These are phyloP conservation scores for Pardalotus punctatus DNA, from an alignment of 2,113 vertebrate genomes.

Conservation along the genomic window DNA sequence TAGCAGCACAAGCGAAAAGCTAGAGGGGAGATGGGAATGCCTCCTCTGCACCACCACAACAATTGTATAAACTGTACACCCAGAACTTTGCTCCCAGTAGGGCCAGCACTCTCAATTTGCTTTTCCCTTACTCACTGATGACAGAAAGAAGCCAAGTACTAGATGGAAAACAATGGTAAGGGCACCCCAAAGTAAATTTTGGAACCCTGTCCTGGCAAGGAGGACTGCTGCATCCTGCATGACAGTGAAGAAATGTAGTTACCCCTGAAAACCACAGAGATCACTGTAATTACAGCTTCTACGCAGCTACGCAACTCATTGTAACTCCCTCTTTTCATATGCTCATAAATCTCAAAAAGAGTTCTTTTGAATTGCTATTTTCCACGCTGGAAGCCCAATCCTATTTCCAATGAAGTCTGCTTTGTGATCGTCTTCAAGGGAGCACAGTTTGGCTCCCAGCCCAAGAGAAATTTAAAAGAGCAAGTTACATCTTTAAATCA, in stretches of 20 bases:
- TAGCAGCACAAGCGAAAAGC: background rate
- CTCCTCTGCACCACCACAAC: background rate
- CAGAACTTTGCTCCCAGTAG: background rate
- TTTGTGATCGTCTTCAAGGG: constrained; percentile 45
- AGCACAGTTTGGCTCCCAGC: constrained; percentile 1
- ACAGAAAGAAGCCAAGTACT: background rate
- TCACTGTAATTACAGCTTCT: constrained; percentile 2
- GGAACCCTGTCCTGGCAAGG: background rate
- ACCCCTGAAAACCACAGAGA: background rate
- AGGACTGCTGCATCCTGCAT: rapidly evolving
- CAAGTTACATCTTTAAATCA: constrained; percentile 56
- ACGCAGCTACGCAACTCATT: background rate
- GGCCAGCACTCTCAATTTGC: background rate
- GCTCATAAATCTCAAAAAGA: constrained; percentile 31
- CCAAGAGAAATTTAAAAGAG: constrained; percentile 44
- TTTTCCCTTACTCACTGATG: background rate
- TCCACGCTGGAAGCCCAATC: constrained; percentile 30
- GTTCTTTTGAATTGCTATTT: constrained; percentile 27
- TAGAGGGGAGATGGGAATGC: background rate
- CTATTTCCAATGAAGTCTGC: constrained; percentile 18
- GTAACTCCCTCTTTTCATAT: constrained; percentile 16
- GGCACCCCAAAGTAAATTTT: background rate
- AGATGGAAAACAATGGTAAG: background rate
- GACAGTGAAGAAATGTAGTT: background rate
- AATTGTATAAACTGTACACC: background rate